Evolutionary conservation across 92 coral and sea anemone species (phyloP), one percentile per base, ranked within the genome.

Genomic region (Zoanthus gigantus): DNA sequence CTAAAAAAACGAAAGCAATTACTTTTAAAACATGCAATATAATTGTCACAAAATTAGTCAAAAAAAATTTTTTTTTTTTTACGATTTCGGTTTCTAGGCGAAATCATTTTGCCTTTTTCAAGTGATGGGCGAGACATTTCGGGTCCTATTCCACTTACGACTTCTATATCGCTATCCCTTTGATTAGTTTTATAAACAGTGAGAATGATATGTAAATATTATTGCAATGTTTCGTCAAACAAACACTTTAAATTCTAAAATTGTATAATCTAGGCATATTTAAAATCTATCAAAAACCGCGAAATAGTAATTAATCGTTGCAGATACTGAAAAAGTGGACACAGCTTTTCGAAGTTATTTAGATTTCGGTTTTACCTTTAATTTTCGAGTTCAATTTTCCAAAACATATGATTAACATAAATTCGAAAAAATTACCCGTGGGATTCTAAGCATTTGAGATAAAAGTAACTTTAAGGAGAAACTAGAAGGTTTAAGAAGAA

Each of bases 111-210:
- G 30, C n/a, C 30, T 63, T 63, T n/a, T 16, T 48, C 77, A 73
- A 14, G 30, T 63, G 28, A 63, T n/a, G 69, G 31, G 54, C 54
- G 54, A 69, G 6, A 31, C 74, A 3, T 42, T 13, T 44, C 17
- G 9, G 32, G 8, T 13, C 9, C 56, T 63, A 1, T n/a, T 3
- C 29, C 69, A 18, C 1, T 63, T 0, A 3, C 1, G 28, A 72
- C 17, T 13, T 14, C 37, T 37, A 7, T 71, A 17, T 15, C 13
- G 16, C 53, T 42, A 9, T n/a, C 77, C 5, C 7, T 44, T 29
- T 44, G 48, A 73, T 73, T 73, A 73, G 56, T 44, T 73, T 73
- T 44, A 42, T 73, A 73, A 73, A 73, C 77, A 73, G 37, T 16
- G 30, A 45, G 9, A 73, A 17, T 42, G 28, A 73, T 42, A 44